Base-by-base conservation (phyloP, 2,113 vertebrate genomes). In the Neodon shergylaensis region DNA sequence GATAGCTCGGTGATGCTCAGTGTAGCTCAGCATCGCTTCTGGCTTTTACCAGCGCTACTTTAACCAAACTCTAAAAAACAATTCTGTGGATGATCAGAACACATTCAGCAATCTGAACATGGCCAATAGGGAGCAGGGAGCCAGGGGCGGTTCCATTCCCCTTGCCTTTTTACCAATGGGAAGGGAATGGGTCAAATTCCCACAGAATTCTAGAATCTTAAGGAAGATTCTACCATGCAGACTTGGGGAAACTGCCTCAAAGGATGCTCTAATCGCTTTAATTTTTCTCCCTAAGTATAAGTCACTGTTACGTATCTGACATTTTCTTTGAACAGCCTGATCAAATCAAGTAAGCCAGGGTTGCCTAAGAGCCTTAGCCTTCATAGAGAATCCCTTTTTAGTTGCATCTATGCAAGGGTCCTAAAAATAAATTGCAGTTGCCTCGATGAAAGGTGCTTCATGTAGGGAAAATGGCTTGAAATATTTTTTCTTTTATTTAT, bases 381-480 rank as follows among this genome's bases (percentile, higher is more conserved):
- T 86, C 47, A 65, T 17, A 78, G 52, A 86, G 88, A 95, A 72
- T 5, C 21, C 12, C 89, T 88, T 81, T 44, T 47, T 52, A 81
- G 76, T 63, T 85, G 13, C 49, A 49, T 93, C 74, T 86, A 2
- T 14, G 5, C 19, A 81, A 82, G n/a, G 81, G 5, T 89, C 79
- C 58, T 88, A 92, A 90, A 96, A 92, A 42, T 93, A 95, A 76
- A 92, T 65, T 90, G 58, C 58, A 93, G 88, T 92, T 92, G 47
- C 44, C 81, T 93, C 76, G 19, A 84, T 39, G 91, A 94, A 87
- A 94, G 4, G 2, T 26, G 83, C 26, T 91, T 86, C 52, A 52
- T 12, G 73, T 79, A 94, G 68, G 95, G 90, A 83, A 36, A 68
- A 7, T 42, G 61, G 22, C 68, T 95, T 95, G 65, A 42, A 89